Percentiles rank a stretch among this genome's conserved stretches.
Conservation (phyloP, 2,888 invertebrate genomes). For the Ormyrus thymus region DNA sequence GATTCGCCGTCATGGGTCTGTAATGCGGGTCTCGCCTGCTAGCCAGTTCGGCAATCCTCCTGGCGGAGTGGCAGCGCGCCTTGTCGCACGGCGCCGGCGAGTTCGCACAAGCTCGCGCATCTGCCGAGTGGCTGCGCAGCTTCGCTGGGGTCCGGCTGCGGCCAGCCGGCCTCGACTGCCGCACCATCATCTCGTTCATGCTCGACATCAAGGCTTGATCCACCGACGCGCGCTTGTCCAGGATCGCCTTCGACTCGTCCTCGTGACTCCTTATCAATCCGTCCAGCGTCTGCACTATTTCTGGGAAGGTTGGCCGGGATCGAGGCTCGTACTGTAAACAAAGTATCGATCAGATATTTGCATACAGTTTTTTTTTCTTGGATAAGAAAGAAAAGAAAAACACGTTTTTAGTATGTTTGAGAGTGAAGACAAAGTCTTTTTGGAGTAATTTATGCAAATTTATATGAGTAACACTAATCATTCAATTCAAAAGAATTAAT, state of each 20-base stretch:
- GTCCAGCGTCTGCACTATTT: conserved; percentile 82
- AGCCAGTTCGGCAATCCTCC: conserved; percentile 88
- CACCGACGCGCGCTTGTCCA: conserved; percentile 67
- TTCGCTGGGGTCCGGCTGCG: conserved; percentile 53
- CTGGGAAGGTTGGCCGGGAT: conserved; percentile 90
- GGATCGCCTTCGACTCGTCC: conserved; percentile 63
- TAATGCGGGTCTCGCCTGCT: conserved; percentile 89
- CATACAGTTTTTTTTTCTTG: too few species aligned
- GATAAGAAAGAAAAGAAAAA: too few species aligned
- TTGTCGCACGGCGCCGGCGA: conserved; percentile 82
- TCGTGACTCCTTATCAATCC: conserved; percentile 75
- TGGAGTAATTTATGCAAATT: background rate
- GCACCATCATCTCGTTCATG: conserved; percentile 55
- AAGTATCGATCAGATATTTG: too few species aligned
- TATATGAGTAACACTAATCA: background rate
- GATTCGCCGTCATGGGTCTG: conserved; percentile 82
- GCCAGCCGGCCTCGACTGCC: conserved; percentile 49
- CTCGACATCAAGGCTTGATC: conserved; percentile 69
- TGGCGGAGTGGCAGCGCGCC: conserved; percentile 83
- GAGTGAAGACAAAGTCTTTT: too few species aligned
- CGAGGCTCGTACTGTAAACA: conserved; percentile 88
- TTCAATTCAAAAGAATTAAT: background rate
- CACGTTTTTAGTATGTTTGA: too few species aligned
- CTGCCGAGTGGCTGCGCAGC: conserved; percentile 71
- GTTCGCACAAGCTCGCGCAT: conserved; percentile 70